Base-by-base conservation (phyloP, 2,113 vertebrate species). In the Stegastes partitus region DNA sequence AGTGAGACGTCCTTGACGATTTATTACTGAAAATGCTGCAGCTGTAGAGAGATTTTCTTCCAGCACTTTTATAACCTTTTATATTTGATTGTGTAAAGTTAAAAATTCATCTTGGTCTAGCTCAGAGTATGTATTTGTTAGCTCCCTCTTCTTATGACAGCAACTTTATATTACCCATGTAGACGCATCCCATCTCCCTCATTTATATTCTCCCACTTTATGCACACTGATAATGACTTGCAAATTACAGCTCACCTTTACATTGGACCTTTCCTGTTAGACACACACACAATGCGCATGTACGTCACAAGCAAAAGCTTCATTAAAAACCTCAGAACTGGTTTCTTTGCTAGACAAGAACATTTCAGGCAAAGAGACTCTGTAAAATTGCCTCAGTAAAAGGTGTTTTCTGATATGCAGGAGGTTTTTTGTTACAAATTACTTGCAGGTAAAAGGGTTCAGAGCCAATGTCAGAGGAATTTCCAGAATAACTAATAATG, bases 221-320 rank as follows among this genome's bases (percentile, higher is more conserved):
- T 65, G 34, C 45, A 53, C 37, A 58, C 18, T 50, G 21, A 47
- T 61, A 61, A 59, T 56, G 19, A 81, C 28, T 56, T 81, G 54
- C 50, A 74, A 68, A 79, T 76, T 79, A 71, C 56, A 66, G 8
- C 5, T 74, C 58, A 77, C 66, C 69, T 58, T 65, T 47, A 58
- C 47, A 68, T 69, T 61, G 12, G 3, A 22, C 45, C 5, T 67
- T 44, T 55, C 42, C 42, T 28, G 14, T 61, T 26, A 9, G 68
- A 58, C 1, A 0, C 21, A 21, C 16, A 76, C 42, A 45, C 21
- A 50, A 11, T 21, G 19, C 12, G 19, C 49, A 31, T 16, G 21
- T 4, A 1, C 12, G 21, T 19, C 7, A 0, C 0, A 0, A 1
- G 18, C 8, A 34, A 57, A 64, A 64, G 6, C 15, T 28, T 16